Conservation (phyloP, 2,888 invertebrate genomes). For the Xestobium rufovillosum region DNA sequence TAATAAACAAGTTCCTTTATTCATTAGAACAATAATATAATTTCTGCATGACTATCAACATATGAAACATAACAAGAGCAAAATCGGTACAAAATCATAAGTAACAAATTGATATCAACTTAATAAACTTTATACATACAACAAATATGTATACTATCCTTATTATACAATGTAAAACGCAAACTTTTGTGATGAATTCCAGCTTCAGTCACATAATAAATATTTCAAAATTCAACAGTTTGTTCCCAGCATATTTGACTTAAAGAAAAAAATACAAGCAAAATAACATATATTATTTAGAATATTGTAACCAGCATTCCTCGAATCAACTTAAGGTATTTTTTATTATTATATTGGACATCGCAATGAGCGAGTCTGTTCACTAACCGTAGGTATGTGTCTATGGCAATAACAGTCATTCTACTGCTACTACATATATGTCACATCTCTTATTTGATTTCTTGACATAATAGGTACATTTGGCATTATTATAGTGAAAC, state of each 20-base stretch:
- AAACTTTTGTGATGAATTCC: too few species aligned
- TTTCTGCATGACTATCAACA: constrained; percentile 29
- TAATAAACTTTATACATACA: background rate
- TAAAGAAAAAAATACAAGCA: constrained; percentile 11
- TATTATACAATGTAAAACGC: too few species aligned
- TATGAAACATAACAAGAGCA: constrained; percentile 17
- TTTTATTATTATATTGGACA: constrained; percentile 6
- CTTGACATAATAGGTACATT: constrained; percentile 35
- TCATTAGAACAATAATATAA: constrained; percentile 33
- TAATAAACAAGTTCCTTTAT: constrained; percentile 34
- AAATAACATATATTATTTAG: constrained; percentile 4
- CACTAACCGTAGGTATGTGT: constrained; percentile 31
- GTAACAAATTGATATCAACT: constrained; percentile 12
- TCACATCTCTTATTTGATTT: constrained; percentile 32
- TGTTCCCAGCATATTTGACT: background rate
- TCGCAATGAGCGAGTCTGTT: constrained; percentile 18
- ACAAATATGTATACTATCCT: background rate
- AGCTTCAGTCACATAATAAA: too few species aligned
- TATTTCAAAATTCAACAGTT: background rate
- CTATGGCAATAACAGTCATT: constrained; percentile 32
- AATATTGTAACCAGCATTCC: background rate
- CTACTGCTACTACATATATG: constrained; percentile 33
- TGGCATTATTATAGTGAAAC: constrained; percentile 32
- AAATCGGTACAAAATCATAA: constrained; percentile 16
- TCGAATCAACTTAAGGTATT: background rate